Evolutionary conservation across 2,888 invertebrate genomes (phyloP).

Genomic region (Thelaira solivaga): DNA sequence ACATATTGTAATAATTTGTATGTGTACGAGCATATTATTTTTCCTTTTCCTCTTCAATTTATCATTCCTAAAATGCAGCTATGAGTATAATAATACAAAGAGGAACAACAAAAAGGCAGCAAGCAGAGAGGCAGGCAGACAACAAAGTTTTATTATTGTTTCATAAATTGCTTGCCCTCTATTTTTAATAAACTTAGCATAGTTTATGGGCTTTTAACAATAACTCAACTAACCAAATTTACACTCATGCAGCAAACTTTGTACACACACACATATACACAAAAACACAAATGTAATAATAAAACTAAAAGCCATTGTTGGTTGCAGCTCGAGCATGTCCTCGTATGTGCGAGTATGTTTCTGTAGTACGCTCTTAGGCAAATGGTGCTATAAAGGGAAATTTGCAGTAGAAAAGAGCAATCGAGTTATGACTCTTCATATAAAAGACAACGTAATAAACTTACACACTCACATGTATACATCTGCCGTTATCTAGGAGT

Average conservation of each 20-base stretch:
- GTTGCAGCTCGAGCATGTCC: not conserved
- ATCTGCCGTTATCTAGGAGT: too few relatives aligned
- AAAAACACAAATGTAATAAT: constrained; percentile 49
- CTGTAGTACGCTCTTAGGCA: constrained; percentile 31
- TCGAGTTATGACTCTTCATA: constrained; percentile 29
- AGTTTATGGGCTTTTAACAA: constrained; percentile 56
- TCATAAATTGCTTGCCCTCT: constrained; percentile 46
- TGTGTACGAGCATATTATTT: constrained; percentile 9
- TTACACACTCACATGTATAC: not conserved
- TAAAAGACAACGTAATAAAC: not conserved
- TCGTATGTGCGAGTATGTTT: too few relatives aligned
- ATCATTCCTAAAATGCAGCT: not conserved
- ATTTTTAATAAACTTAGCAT: constrained; percentile 59
- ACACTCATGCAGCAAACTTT: constrained; percentile 45
- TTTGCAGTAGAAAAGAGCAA: constrained; percentile 1
- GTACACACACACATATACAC: not conserved
- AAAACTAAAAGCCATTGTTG: constrained; percentile 50
- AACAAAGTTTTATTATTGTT: constrained; percentile 15
- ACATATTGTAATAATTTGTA: not conserved
- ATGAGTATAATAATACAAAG: too few relatives aligned
- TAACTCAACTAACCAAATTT: constrained; percentile 56
- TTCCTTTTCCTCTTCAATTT: constrained; percentile 5
- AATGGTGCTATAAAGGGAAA: not conserved
- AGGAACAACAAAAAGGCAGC: not conserved
- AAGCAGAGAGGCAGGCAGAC: not conserved